Conservation (phyloP, 1,140 invertebrate species). For the Pseudomyrmex cubaensis region DNA sequence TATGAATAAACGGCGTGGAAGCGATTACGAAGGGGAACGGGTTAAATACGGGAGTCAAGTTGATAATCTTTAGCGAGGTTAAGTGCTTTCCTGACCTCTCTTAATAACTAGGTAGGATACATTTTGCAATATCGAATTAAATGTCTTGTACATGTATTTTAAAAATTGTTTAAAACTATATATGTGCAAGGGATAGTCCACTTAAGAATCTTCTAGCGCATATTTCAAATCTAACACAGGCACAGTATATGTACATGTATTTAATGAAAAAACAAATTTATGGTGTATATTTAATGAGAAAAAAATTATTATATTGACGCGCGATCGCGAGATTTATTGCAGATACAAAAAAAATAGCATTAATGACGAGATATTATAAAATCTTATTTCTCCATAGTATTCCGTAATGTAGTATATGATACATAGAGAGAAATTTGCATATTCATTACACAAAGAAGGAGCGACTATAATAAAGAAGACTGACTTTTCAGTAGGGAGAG, state of each 20-base stretch:
- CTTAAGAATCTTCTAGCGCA: too few relatives aligned
- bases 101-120: constrained; percentile 67
- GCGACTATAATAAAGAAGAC: background rate
- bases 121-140: constrained; percentile 60
- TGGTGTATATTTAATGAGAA: too few relatives aligned
- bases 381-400: background rate
- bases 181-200: too few relatives aligned
- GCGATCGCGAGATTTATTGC: too few relatives aligned
- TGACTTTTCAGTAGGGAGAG: constrained; percentile 41
- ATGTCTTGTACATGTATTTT: background rate
- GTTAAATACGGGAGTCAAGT: constrained; percentile 82
- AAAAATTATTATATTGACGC: too few relatives aligned
- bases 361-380: background rate
- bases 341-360: background rate
- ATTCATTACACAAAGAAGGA: constrained; percentile 38
- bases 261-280: too few relatives aligned
- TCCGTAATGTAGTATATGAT: too few relatives aligned
- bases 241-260: too few relatives aligned
- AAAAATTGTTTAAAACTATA: constrained; percentile 2
- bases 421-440: background rate
- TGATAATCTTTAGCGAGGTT: constrained; percentile 78
- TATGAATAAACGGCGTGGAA: constrained; percentile 21
- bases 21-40: constrained; percentile 60
- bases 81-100: constrained; percentile 79
- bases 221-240: too few relatives aligned